These are phyloP conservation scores for Prunella fulvescens DNA, from an alignment of 2,113 vertebrate species.

Conservation along the genomic window DNA sequence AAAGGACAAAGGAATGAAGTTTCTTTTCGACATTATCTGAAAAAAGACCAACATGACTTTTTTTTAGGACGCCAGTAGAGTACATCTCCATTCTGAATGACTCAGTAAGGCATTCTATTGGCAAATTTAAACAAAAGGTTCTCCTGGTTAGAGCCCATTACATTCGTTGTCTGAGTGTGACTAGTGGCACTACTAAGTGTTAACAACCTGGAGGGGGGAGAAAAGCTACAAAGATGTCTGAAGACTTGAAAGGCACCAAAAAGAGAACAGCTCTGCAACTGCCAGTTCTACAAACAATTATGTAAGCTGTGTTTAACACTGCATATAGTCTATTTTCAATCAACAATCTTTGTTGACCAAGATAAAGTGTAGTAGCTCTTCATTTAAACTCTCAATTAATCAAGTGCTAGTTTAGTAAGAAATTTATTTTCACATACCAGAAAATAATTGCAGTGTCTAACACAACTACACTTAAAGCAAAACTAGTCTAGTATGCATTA, in stretches of 20 bases:
- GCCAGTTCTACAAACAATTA: constrained; percentile 66
- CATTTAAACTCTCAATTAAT: constrained; percentile 68
- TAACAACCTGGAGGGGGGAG: constrained; percentile 7
- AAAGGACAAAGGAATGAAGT: constrained; percentile 63
- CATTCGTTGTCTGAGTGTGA: constrained; percentile 73
- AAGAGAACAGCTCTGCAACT: constrained; percentile 70
- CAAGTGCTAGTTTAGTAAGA: constrained; percentile 79
- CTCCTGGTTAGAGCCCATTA: constrained; percentile 72
- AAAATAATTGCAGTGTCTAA: constrained; percentile 85
- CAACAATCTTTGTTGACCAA: constrained; percentile 49
- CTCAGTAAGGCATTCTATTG: constrained; percentile 79
- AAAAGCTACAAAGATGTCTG: constrained; percentile 56
- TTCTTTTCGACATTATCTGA: constrained; percentile 9
- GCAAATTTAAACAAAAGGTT: constrained; percentile 71
- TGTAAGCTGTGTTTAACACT: constrained; percentile 75
- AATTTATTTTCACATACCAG: constrained; percentile 85
- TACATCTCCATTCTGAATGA: constrained; percentile 56
- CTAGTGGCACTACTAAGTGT: constrained; percentile 54
- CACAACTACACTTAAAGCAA: constrained; percentile 83
- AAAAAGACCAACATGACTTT: constrained; percentile 15
- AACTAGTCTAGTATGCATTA: constrained; percentile 82
- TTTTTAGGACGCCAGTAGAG: constrained; percentile 60
- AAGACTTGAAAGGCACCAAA: constrained; percentile 75
- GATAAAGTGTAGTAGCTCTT: constrained; percentile 59
- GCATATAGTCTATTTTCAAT: constrained; percentile 60